These are phyloP conservation scores for Myrmecophaga tridactyla DNA, from an alignment of 2,113 vertebrate species.

Conservation along the genomic window DNA sequence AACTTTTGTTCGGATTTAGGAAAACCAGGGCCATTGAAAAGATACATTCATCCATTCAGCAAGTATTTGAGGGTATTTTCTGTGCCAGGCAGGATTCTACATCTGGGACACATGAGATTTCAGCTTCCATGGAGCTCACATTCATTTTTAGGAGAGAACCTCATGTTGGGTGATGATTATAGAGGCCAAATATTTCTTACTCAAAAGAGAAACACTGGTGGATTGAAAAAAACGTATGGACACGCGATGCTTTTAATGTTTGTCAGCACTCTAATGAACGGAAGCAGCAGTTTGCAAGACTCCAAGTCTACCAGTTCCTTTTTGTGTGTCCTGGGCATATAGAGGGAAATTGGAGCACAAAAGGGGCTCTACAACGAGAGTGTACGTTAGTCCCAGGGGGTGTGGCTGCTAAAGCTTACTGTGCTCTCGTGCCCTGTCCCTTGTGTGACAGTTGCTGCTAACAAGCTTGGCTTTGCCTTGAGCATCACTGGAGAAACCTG, in stretches of 20 bases:
- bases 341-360: background rate
- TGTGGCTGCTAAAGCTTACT: slow-evolving; percentile 17
- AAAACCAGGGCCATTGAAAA: background rate
- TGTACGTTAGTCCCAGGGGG: background rate
- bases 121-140: background rate
- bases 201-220: background rate
- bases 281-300: background rate
- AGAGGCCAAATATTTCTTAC: background rate
- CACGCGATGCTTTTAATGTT: background rate
- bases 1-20: background rate
- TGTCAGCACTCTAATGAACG: background rate
- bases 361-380: background rate
- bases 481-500: slow-evolving; percentile 49
- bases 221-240: background rate
- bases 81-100: background rate
- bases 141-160: background rate
- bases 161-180: background rate
- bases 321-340: background rate
- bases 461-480: slow-evolving; percentile 60
- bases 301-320: background rate
- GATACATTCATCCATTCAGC: background rate
- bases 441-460: slow-evolving; percentile 55
- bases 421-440: slow-evolving; percentile 52
- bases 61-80: background rate
- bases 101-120: background rate